Evolutionary conservation across 2,888 invertebrate genomes (phyloP), one percentile per base, ranked within the genome.

Genomic region (Diarsia brunnea): DNA sequence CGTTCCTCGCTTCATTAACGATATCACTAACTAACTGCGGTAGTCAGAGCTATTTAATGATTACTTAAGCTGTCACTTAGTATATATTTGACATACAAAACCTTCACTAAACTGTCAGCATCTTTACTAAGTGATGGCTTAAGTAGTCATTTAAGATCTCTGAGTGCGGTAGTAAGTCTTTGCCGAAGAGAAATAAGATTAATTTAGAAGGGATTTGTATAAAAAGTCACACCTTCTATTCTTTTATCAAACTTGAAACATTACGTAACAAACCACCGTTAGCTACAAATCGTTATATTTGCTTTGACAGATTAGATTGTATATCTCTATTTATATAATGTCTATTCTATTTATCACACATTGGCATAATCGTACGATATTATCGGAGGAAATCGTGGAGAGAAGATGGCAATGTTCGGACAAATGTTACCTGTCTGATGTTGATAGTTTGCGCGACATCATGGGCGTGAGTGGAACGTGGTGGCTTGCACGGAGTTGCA

Each of bases 241-340:
- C 2, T 61, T 75, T 24, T 66, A 66, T 80, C 47, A 49, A 0
- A 1, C 2, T 81, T 66, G 16, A 66, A 69, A 60, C 8, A 49
- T 47, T n/a, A 49, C 69, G 21, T 78, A 58, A n/a, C 4, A 60
- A 64, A 73, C 55, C 24, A n/a, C 31, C 19, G 49, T 82, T 76
- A 77, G 55, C 16, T 66, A 69, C 69, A 69, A 82, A 47, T 77
- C 71, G 70, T 69, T 47, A 69, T 55, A n/a, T 69, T 66, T 31
- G 19, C 53, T 67, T 43, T 24, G 24, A 49, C 3, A 78, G 68
- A 78, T 81, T 78, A 78, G 64, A 83, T 83, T 58, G 27, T 68
- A 21, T 82, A 47, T 82, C 66, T 75, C 14, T 60, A 77, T 80
- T 80, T 80, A 65, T 77, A 58, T 55, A 79, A 75, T 66, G 43